Conservation (phyloP, 2,113 vertebrate species). For the Cettia cetti region DNA sequence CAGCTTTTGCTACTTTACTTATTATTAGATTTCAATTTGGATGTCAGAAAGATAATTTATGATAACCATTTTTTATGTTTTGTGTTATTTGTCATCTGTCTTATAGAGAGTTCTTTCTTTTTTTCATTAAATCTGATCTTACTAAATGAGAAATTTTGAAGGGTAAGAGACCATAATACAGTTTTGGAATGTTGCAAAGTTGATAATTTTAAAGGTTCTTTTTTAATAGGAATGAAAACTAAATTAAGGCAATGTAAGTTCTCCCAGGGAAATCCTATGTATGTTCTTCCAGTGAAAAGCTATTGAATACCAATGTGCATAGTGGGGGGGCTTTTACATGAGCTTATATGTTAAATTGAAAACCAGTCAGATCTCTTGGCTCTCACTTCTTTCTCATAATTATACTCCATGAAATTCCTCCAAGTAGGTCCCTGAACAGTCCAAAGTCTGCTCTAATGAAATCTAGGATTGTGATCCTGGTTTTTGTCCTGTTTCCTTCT, state of each 20-base stretch:
- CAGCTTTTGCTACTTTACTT: neutral
- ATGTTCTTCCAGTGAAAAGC: neutral
- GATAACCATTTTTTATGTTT: constrained; percentile 24
- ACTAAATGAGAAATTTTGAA: constrained; percentile 27
- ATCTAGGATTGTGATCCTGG: neutral
- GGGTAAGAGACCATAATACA: neutral
- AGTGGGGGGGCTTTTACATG: neutral
- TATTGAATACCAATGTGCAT: neutral
- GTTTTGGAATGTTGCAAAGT: neutral
- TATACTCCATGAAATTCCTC: neutral
- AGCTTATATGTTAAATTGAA: neutral
- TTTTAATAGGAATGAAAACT: constrained; percentile 4
- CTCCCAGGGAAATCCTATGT: neutral
- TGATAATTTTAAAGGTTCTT: neutral
- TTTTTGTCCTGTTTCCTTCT: neutral
- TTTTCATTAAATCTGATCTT: neutral
- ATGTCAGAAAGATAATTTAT: neutral
- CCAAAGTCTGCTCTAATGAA: neutral
- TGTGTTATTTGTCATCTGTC: constrained; percentile 22
- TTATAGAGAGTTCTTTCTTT: neutral
- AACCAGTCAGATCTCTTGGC: neutral
- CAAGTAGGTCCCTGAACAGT: neutral
- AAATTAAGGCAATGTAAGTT: neutral
- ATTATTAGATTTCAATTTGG: constrained; percentile 35
- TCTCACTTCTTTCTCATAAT: neutral